Base-by-base conservation (phyloP, 1,140 invertebrate species). In the Episyrphus balteatus region DNA sequence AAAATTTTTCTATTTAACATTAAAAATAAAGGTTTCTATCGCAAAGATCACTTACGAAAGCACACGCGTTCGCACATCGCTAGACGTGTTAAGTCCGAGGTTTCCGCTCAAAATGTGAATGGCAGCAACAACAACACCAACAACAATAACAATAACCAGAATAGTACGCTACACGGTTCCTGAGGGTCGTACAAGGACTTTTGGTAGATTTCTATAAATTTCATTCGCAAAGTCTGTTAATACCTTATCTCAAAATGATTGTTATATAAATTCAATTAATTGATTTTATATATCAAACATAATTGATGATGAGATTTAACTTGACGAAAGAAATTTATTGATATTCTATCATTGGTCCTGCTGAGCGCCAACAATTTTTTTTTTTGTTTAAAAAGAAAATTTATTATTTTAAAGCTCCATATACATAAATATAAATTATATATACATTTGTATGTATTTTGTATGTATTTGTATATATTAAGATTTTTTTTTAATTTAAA, bases 31-130 rank as follows among this genome's bases (percentile, higher is more conserved):
- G 76, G 76, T 53, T 82, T 82, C 68, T 82, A 82, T 62, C 76
- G 84, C 45, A 84, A 84, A 59, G 84, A 87, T 66, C 84, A 87
- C 67, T 72, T 87, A 47, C 73, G 81, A 49, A 84, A 84, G 53
- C 82, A 84, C 51, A 77, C 66, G 44, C 65, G 66, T n/a, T 68
- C 66, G 40, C 66, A 68, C 46, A 68, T 68, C 54, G 66, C 66
- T 18, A 55, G 66, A 38, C 66, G 66, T 26, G 66, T 68, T 40
- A 68, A 68, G 52, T 68, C 66, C n/a, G 66, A 81, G 59, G 66
- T 68, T n/a, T 66, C 65, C 21, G 65, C 66, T 37, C 73, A 75
- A 48, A 67, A 64, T 72, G 69, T 48, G 37, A 59, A 56, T 59
- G 48, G 58, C 53, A n/a, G 53, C 51, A 5, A 56, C 61, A 72